Evolutionary conservation across 2,797 vertebrate genomes (phyloP).

Genomic region (Ctenosaura bakeri): DNA sequence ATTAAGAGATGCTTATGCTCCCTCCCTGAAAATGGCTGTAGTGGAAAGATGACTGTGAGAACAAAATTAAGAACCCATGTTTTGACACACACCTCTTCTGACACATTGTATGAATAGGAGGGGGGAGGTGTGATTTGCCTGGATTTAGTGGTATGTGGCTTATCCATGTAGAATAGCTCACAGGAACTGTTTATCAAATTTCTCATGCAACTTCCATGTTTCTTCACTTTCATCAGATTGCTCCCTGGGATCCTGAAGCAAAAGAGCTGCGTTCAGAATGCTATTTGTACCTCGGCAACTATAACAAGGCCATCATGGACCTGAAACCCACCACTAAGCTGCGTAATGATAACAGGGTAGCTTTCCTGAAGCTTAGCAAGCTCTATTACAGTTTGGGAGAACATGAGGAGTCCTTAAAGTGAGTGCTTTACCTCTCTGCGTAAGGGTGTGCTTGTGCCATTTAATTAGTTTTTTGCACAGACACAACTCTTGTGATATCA

Average conservation of each 20-base stretch:
- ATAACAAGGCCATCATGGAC: slow-evolving; percentile 86
- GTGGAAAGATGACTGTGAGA: not conserved
- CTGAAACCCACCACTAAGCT: slow-evolving; percentile 84
- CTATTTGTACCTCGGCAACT: slow-evolving; percentile 83
- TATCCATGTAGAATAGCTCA: not conserved
- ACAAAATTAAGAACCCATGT: not conserved
- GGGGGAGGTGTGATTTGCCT: not conserved
- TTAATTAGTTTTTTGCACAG: not conserved
- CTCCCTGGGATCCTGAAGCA: slow-evolving; percentile 86
- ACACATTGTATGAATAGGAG: not conserved
- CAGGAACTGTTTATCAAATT: no score
- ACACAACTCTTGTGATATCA: not conserved
- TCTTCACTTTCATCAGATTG: slow-evolving; percentile 74
- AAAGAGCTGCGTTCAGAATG: slow-evolving; percentile 88
- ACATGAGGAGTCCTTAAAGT: slow-evolving; percentile 86
- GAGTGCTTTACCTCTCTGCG: slow-evolving; percentile 7
- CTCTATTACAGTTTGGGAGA: slow-evolving; percentile 87
- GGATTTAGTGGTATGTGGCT: no score
- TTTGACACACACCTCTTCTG: not conserved
- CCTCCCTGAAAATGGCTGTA: not conserved
- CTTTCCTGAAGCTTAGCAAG: slow-evolving; percentile 86
- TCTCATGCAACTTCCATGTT: not conserved
- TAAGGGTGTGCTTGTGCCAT: not conserved
- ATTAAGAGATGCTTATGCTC: not conserved
- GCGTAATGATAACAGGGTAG: slow-evolving; percentile 87